Base-by-base conservation (phyloP, 2,113 vertebrate species). In the Petrocephalus zakoni region DNA sequence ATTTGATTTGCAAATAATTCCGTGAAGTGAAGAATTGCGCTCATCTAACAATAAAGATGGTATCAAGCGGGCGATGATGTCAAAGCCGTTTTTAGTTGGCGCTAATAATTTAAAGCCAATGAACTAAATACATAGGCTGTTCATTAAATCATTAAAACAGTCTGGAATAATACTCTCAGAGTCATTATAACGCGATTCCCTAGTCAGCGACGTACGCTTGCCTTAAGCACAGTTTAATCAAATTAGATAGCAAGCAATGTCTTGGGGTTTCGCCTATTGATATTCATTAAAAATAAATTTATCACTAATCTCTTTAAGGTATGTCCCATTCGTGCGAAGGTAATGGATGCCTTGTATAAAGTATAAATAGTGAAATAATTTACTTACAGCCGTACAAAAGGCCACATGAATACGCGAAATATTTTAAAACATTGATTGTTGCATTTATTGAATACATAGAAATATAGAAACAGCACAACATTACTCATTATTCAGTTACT, bases 251-350 rank as follows among this genome's bases (percentile, higher is more conserved):
- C 95, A 93, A 95, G 96, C 95, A 96, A 96, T 97, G 96, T 96
- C 95, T 96, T 96, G 96, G 96, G 96, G 96, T 96, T 96, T 96
- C 95, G 96, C 94, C 96, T 96, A 96, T 96, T 97, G 97, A 97
- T 97, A 96, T 97, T 97, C 96, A 98, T 97, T 97, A 96, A 96
- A 97, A 98, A 97, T 96, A 96, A 96, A 96, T 97, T 97, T 96
- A 97, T 98, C 95, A 95, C 96, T 96, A 95, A 96, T 96, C 96
- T 97, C 95, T 96, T 93, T 92, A 95, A 96, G 95, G 95, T 96
- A 96, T 95, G 95, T 94, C 95, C 95, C 93, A 91, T 94, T 95
- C 93, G 93, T 94, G 93, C 95, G 94, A 95, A 96, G 96, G 96
- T 96, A 94, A 93, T 93, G 94, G 96, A 93, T 96, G 95, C 95